phyloP scores from a whole-genome alignment of 2,113 vertebrate species.

The Callocephalon fimbriatum region DNA sequence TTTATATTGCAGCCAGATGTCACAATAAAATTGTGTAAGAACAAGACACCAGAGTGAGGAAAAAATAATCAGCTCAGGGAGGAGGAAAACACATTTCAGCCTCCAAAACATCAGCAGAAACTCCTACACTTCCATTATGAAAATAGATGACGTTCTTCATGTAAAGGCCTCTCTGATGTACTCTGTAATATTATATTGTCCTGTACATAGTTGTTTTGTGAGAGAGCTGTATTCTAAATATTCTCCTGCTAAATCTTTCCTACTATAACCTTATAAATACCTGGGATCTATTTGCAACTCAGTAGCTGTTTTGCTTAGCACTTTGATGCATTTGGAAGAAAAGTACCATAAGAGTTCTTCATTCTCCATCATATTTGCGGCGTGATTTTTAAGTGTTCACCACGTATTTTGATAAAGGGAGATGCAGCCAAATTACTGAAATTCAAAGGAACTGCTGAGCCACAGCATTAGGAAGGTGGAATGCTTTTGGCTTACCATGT shows the following conservation, averaged over 20 bases:
- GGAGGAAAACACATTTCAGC: conserved; percentile 34
- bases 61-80: conserved; percentile 50
- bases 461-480: not conserved
- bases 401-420: not conserved
- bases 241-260: not conserved
- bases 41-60: conserved; percentile 47
- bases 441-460: not conserved
- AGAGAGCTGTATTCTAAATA: not conserved
- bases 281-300: not conserved
- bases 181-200: not conserved
- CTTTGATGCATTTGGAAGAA: not conserved
- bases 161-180: not conserved
- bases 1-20: conserved; percentile 55
- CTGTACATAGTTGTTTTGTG: not conserved
- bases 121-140: conserved; percentile 31
- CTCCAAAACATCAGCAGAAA: conserved; percentile 47
- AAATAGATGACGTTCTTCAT: conserved; percentile 39
- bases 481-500: not conserved
- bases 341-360: not conserved
- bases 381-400: not conserved
- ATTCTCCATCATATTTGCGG: not conserved
- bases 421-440: not conserved
- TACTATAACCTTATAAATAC: not conserved
- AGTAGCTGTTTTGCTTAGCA: not conserved
- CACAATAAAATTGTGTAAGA: conserved; percentile 41